Conservation (phyloP, 2,797 vertebrate genomes). For the Rhincodon typus region DNA sequence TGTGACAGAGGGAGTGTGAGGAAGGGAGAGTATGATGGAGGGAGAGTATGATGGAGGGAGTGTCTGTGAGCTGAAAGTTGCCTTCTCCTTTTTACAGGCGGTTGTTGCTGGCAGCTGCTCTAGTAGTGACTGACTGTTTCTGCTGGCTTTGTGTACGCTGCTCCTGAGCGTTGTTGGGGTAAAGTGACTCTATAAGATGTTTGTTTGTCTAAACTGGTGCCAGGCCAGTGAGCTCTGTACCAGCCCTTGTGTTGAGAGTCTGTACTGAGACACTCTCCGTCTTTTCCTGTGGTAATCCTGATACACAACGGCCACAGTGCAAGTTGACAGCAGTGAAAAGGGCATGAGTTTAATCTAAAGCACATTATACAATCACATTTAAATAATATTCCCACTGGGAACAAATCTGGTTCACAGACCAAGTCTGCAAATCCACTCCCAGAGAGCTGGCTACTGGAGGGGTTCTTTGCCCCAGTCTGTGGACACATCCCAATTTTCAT, state of each 20-base stretch:
- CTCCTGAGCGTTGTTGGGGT: not conserved
- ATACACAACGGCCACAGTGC: not conserved
- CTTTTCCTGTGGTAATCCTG: not conserved
- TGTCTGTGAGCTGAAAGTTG: not conserved
- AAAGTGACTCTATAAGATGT: not conserved
- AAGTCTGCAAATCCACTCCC: not conserved
- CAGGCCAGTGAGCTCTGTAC: accelerated
- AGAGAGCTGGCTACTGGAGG: not conserved
- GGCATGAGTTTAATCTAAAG: not conserved
- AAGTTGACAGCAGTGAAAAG: not conserved
- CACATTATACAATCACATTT: not conserved
- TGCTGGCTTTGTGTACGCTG: not conserved
- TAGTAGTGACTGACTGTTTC: not conserved
- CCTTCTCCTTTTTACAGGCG: not conserved
- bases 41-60: not conserved
- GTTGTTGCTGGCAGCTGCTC: not conserved
- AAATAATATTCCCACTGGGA: conserved; percentile 31
- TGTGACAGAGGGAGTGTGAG: not conserved
- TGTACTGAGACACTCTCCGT: not conserved
- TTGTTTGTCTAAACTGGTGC: not conserved
- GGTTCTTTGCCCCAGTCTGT: not conserved
- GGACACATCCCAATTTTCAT: not conserved
- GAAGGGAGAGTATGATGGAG: not conserved
- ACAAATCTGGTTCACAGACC: conserved; percentile 28
- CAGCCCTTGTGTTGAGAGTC: not conserved